These are phyloP conservation scores for Styela clava DNA, from an alignment of 23 tunicate species.

Conservation along the genomic window DNA sequence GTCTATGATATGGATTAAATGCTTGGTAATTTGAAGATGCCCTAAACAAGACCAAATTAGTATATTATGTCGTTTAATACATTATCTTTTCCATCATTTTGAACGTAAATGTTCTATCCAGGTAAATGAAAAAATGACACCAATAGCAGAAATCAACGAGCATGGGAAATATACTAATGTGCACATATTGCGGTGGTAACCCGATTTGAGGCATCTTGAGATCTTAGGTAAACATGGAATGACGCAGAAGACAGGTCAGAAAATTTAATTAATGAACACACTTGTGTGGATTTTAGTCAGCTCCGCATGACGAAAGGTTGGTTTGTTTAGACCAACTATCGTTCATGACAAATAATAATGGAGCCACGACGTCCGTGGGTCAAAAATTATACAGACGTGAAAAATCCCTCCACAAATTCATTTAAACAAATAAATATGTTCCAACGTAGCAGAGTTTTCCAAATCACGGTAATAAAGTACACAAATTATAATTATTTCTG, in stretches of 20 bases:
- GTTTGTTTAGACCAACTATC: background rate
- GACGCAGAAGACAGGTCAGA: background rate
- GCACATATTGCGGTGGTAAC: background rate
- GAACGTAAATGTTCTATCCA: background rate
- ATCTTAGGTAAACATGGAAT: background rate
- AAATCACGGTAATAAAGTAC: too few species aligned
- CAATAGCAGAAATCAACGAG: background rate
- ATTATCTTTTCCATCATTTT: background rate
- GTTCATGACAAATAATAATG: background rate
- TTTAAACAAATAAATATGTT: too few species aligned
- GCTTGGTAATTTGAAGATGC: too few species aligned
- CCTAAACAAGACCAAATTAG: too few species aligned
- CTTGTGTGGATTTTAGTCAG: background rate
- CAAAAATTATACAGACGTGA: background rate
- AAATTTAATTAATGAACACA: background rate
- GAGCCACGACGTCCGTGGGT: background rate
- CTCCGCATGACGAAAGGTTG: background rate
- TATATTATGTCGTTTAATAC: too few species aligned
- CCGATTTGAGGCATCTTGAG: background rate
- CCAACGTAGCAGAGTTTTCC: too few species aligned
- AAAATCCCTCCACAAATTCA: too few species aligned
- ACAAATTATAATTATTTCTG: too few species aligned
- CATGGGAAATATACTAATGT: background rate
- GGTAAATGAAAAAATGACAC: background rate
- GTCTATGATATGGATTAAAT: too few species aligned